Base-by-base conservation (phyloP, 2,797 vertebrate species). In the Salarias fasciatus region DNA sequence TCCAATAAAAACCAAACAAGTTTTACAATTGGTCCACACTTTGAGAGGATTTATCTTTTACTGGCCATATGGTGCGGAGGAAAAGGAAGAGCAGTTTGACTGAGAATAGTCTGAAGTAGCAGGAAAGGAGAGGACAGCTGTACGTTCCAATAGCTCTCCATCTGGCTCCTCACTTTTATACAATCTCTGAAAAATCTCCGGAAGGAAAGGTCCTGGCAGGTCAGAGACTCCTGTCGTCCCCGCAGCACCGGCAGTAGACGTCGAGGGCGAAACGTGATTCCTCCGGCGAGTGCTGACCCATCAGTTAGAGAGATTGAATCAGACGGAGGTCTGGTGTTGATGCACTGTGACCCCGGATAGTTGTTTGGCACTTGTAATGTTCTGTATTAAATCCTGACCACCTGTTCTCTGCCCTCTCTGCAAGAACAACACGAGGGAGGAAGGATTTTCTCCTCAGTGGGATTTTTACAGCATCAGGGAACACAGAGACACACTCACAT, bases 281-380 rank as follows among this genome's bases (percentile, higher is more conserved):
- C 11, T 18, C 13, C 10, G 29, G 29, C 10, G 28, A 5, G 1
- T 14, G 49, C 29, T 6, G n/a, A 36, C 7, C 8, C 63, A 24
- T 15, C 3, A 3, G 38, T 42, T 31, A 52, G 9, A 51, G 9
- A 43, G 49, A 10, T 69, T 11, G 18, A 38, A 60, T 50, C n/a
- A 44, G 3, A 8, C n/a, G 36, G 11, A 33, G 40, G 10, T 5
- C 36, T n/a, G 1, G 15, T 35, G 35, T 38, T 54, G 28, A 45
- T 13, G 4, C 9, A 12, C 15, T 18, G 36, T 28, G 51, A 57
- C 62, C 54, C 43, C 50, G 11, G 2, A 33, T 11, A 14, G 53
- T 36, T 63, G 38, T 40, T 51, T 36, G 36, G 41, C 54, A 55
- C 53, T 53, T 65, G 31, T 35, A 35, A 47, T 36, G 29, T 47